A percentile compares a stretch with the other conserved stretches of the same genome.
Conservation (phyloP, 2,113 vertebrate genomes). For the Microcebus griseorufus region DNA sequence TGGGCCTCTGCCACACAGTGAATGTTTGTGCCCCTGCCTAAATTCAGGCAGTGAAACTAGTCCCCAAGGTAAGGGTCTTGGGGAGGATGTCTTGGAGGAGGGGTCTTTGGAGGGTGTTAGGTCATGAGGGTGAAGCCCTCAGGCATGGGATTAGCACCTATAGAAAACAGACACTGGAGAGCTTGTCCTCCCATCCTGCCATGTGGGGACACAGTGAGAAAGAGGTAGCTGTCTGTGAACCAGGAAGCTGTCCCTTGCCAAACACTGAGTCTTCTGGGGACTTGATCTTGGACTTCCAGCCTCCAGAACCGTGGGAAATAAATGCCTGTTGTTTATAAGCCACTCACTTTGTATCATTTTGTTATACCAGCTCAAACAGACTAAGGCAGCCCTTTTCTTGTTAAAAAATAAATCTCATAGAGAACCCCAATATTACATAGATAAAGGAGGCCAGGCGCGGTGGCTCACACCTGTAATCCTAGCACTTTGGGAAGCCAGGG, state of each 20-base stretch:
- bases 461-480: too few relatives aligned
- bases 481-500: too few relatives aligned
- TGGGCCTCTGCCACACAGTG: too few relatives aligned
- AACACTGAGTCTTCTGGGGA: not conserved
- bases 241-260: too few relatives aligned
- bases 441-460: not conserved
- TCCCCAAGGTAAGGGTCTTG: not conserved
- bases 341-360: not conserved
- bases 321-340: not conserved
- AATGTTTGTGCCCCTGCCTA: not conserved
- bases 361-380: not conserved
- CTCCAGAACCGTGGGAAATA: not conserved
- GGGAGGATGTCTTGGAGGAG: not conserved
- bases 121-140: not conserved
- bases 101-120: not conserved
- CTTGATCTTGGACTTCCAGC: not conserved
- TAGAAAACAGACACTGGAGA: not conserved
- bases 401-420: not conserved
- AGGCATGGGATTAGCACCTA: not conserved
- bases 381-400: not conserved
- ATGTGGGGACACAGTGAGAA: not conserved
- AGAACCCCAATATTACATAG: not conserved
- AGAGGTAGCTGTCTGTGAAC: not conserved
- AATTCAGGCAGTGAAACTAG: not conserved
- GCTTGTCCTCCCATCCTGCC: not conserved